Percentiles rank a stretch among this genome's conserved stretches.
Evolutionary conservation across 2,888 invertebrate genomes (phyloP).

Genomic region (Pimpla rufipes): DNA sequence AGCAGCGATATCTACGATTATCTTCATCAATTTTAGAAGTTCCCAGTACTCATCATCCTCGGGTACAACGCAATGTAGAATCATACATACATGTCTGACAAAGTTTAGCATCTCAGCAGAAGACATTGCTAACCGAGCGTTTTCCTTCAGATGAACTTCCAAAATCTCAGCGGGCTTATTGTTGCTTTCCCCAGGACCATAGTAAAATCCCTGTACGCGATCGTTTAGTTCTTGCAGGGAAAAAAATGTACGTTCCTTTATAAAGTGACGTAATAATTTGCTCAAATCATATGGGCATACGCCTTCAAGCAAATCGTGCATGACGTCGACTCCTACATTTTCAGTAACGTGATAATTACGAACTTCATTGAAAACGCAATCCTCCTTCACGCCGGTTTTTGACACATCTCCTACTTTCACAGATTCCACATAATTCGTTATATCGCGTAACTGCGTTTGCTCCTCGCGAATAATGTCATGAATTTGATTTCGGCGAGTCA

Average conservation of each 20-base stretch:
- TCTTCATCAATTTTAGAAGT: background rate
- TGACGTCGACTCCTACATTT: conserved; percentile 55
- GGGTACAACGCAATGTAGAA: conserved; percentile 23
- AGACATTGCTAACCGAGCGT: conserved; percentile 29
- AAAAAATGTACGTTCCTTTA: conserved; percentile 33
- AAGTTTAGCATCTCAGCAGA: conserved; percentile 34
- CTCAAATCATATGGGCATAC: conserved; percentile 48
- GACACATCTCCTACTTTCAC: conserved; percentile 31
- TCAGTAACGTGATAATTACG: conserved; percentile 39
- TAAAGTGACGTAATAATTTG: conserved; percentile 45
- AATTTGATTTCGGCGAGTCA: conserved; percentile 49
- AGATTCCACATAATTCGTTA: conserved; percentile 34
- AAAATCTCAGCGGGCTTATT: conserved; percentile 40
- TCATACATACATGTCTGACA: conserved; percentile 28
- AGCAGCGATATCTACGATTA: conserved; percentile 1
- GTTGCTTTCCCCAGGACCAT: conserved; percentile 37
- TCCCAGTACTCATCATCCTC: conserved; percentile 24
- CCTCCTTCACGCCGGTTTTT: conserved; percentile 43
- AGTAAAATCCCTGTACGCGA: conserved; percentile 37
- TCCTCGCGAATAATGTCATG: conserved; percentile 47
- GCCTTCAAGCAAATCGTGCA: conserved; percentile 64
- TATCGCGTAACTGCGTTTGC: conserved; percentile 51
- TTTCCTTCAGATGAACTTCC: conserved; percentile 17
- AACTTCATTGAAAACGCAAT: conserved; percentile 44
- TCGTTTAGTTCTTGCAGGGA: conserved; percentile 7